phyloP scores from a whole-genome alignment of 2,113 vertebrate species.

The Fulmarus glacialis region DNA sequence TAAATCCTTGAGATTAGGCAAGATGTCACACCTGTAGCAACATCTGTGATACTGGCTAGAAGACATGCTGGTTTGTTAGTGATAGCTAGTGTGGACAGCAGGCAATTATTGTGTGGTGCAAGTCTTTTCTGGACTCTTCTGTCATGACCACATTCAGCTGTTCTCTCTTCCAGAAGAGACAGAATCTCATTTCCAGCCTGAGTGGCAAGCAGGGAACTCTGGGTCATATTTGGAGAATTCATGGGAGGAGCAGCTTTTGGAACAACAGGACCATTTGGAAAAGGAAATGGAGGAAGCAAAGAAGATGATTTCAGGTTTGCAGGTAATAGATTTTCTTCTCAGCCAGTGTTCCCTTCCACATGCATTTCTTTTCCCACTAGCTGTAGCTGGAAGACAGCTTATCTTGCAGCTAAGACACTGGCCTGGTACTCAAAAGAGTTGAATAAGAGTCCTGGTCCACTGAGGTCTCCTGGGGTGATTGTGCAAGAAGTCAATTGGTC shows the following conservation, averaged over 20 bases:
- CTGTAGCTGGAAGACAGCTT: neutral
- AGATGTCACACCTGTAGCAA: neutral
- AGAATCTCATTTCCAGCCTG: slow-evolving; percentile 40
- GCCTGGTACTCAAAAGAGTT: neutral
- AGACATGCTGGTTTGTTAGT: neutral
- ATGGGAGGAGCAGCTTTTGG: slow-evolving; percentile 90
- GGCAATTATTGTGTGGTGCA: neutral
- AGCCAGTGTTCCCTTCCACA: neutral
- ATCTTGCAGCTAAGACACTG: neutral
- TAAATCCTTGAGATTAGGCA: neutral
- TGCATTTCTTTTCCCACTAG: neutral
- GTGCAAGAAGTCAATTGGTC: neutral
- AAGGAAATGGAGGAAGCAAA: slow-evolving; percentile 94
- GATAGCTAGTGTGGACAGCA: neutral
- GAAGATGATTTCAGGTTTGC: slow-evolving; percentile 93
- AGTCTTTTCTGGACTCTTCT: neutral
- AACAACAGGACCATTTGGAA: slow-evolving; percentile 93
- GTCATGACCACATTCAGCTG: neutral
- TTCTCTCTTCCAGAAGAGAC: slow-evolving; percentile 62
- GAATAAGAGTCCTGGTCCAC: neutral
- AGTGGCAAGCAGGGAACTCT: slow-evolving; percentile 77
- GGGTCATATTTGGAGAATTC: slow-evolving; percentile 78
- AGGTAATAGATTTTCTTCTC: slow-evolving; percentile 74
- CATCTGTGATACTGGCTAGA: neutral
- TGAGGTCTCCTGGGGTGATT: neutral